Conservation (phyloP, 1,140 invertebrate genomes). For the Caenorhabditis brenneri region DNA sequence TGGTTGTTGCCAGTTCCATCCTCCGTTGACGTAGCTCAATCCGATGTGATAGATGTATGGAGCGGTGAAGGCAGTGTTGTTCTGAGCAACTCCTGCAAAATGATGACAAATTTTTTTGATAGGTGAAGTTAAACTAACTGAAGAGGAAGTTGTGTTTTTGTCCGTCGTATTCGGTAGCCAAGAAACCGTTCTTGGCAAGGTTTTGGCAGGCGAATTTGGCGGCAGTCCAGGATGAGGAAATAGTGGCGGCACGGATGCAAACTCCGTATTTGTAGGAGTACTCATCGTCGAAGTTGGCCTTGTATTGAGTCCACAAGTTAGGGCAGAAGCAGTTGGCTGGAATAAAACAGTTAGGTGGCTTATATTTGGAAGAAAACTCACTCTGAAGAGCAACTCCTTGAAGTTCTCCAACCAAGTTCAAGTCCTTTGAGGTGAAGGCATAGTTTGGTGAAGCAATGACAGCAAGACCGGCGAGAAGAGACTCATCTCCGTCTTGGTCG, state of each 20-base stretch:
- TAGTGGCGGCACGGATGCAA: slow-evolving; percentile 18
- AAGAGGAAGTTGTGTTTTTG: slow-evolving; percentile 24
- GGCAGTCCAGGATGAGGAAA: slow-evolving; percentile 30
- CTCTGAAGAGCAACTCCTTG: slow-evolving; percentile 26
- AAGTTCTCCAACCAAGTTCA: slow-evolving; percentile 14
- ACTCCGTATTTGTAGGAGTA: slow-evolving; percentile 40
- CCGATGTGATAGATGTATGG: slow-evolving; percentile 46
- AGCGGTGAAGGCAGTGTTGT: slow-evolving; percentile 36
- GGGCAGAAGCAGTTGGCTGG: slow-evolving; percentile 35
- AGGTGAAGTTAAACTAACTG: background rate
- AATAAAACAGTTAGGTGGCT: background rate
- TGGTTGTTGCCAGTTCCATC: slow-evolving; percentile 31
- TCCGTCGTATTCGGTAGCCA: background rate
- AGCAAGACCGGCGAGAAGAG: slow-evolving; percentile 24
- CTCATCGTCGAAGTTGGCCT: slow-evolving; percentile 25
- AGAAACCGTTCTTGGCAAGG: slow-evolving; percentile 29
- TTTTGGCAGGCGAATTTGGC: slow-evolving; percentile 37
- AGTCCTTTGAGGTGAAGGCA: background rate
- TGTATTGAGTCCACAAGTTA: slow-evolving; percentile 23
- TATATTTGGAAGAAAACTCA: background rate
- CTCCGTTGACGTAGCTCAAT: slow-evolving; percentile 29
- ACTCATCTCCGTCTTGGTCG: slow-evolving; percentile 21
- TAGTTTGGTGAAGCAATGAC: slow-evolving; percentile 9
- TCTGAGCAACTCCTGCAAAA: background rate
- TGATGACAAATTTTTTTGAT: background rate